These are phyloP conservation scores for Parazoanthus swiftii DNA, from an alignment of 92 coral and sea anemone genomes.

Conservation along the genomic window DNA sequence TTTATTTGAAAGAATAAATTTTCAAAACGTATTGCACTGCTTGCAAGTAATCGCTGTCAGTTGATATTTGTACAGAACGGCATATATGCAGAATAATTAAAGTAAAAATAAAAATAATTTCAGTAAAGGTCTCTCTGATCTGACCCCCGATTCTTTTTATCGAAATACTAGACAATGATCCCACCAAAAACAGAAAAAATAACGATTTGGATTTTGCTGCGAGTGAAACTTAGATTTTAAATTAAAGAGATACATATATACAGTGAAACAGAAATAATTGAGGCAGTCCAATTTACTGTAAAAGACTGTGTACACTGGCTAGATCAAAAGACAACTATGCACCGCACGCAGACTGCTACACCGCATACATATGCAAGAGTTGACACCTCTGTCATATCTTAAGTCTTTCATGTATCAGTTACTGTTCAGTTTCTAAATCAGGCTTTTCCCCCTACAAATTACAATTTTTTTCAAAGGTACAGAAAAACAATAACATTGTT, in stretches of 20 bases:
- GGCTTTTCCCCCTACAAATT: neutral
- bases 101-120: neutral
- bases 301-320: neutral
- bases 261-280: neutral
- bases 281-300: neutral
- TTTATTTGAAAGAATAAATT: too few species aligned
- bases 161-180: neutral
- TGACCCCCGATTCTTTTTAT: neutral
- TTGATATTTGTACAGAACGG: neutral
- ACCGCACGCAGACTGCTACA: neutral
- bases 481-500: too few species aligned
- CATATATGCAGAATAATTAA: neutral
- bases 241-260: neutral
- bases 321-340: neutral
- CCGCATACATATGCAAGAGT: neutral
- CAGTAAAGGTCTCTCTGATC: neutral
- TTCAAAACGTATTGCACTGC: too few species aligned
- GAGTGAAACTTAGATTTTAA: neutral
- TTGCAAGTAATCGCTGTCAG: too few species aligned
- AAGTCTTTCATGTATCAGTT: neutral
- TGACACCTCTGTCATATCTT: neutral
- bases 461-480: too few species aligned
- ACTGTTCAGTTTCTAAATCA: neutral
- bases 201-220: neutral
- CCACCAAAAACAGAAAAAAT: neutral